phyloP scores from a whole-genome alignment of 2,113 vertebrate genomes.

The Oostethus manadensis region DNA sequence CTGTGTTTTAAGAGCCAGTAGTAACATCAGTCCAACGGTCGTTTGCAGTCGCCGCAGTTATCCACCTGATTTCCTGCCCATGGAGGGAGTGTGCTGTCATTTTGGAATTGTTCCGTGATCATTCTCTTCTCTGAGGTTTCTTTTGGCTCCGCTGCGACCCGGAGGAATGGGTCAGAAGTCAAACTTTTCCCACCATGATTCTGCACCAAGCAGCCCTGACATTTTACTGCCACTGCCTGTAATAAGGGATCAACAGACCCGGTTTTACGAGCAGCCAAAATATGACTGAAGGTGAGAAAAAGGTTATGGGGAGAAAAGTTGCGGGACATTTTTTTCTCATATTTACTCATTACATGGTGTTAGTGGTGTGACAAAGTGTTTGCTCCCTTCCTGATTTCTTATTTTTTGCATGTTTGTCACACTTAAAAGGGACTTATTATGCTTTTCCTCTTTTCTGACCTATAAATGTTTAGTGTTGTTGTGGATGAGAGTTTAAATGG shows the following conservation, averaged over 20 bases:
- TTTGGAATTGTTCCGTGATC: constrained; percentile 32
- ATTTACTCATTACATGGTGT: no score
- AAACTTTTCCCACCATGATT: constrained; percentile 55
- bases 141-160: constrained; percentile 34
- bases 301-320: no score
- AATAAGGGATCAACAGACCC: constrained; percentile 15
- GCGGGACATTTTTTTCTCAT: no score
- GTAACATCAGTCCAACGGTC: constrained; percentile 24
- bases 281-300: constrained; percentile 10
- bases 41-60: constrained; percentile 29
- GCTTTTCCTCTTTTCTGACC: no score
- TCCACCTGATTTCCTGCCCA: constrained; percentile 53
- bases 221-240: constrained; percentile 44
- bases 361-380: no score
- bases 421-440: no score
- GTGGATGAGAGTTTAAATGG: no score
- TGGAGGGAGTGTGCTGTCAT: constrained; percentile 43
- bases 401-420: no score
- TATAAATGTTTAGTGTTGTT: no score
- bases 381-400: no score
- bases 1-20: constrained; percentile 43
- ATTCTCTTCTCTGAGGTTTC: constrained; percentile 41
- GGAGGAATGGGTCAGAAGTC: constrained; percentile 44
- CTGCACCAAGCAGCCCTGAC: constrained; percentile 17
- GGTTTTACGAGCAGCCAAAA: constrained; percentile 34